Conservation (phyloP, 2,113 vertebrate species). For the Steatornis caripensis region DNA sequence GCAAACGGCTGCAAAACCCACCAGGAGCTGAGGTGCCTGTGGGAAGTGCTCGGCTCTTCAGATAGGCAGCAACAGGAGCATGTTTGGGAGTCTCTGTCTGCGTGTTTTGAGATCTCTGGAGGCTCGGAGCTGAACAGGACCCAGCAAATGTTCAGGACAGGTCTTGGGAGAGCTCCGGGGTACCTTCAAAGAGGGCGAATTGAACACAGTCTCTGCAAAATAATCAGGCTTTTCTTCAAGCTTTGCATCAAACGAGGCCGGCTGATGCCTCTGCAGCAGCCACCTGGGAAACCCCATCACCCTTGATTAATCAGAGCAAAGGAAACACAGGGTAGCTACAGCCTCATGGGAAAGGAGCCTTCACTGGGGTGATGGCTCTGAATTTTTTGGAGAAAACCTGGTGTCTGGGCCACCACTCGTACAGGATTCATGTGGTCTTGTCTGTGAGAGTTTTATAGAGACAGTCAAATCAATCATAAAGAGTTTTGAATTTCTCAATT, state of each 20-base stretch:
- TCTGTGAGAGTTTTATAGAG: background rate
- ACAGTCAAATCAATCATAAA: background rate
- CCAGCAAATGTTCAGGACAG: background rate
- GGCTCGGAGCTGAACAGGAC: background rate
- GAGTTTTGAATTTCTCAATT: background rate
- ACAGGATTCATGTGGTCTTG: background rate
- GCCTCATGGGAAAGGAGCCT: background rate
- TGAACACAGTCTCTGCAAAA: background rate
- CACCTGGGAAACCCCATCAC: slow-evolving; percentile 30
- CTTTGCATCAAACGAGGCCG: background rate
- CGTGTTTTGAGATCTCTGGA: background rate
- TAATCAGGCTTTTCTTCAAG: background rate
- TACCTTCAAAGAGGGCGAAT: background rate
- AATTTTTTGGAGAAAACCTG: background rate
- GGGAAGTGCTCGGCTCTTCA: background rate
- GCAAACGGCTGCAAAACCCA: background rate
- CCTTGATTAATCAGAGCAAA: background rate
- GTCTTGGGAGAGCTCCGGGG: background rate
- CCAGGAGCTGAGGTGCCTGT: accelerated
- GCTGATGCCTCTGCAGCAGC: background rate
- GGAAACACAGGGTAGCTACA: background rate
- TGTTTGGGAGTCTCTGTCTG: background rate
- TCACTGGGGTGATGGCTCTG: background rate
- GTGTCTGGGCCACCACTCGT: background rate
- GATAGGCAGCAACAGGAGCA: accelerated